Evolutionary conservation across 1,140 invertebrate species (phyloP).

Genomic region (Drosophila biarmipes): DNA sequence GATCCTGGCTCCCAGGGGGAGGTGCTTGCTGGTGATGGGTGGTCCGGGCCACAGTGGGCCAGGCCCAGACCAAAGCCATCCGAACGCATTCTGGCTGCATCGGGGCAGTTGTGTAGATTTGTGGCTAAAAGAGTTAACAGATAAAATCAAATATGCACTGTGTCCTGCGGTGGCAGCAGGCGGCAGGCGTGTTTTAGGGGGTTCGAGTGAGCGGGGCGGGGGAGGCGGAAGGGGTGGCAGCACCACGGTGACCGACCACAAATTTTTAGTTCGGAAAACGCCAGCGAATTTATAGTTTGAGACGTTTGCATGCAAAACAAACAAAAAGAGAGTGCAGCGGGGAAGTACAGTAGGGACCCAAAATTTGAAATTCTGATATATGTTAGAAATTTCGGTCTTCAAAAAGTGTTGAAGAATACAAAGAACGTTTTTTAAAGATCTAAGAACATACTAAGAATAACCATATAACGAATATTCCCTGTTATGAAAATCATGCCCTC

Average conservation of each 20-base stretch:
- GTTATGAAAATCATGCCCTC: too few species aligned
- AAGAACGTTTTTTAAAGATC: too few species aligned
- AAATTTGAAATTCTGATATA: too few species aligned
- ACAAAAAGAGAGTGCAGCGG: not conserved
- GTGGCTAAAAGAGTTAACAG: constrained; percentile 81
- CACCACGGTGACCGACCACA: constrained; percentile 39
- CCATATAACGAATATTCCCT: too few species aligned
- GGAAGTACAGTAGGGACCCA: not conserved
- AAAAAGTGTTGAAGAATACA: too few species aligned
- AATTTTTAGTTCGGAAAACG: constrained; percentile 70
- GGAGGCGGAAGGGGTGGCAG: not conserved
- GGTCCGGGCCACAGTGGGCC: not conserved
- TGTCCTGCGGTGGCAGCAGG: constrained; percentile 65
- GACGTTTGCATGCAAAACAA: constrained; percentile 68
- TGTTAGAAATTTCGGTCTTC: too few species aligned
- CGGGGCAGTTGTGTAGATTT: constrained; percentile 75
- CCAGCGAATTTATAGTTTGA: constrained; percentile 78
- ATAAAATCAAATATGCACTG: constrained; percentile 80
- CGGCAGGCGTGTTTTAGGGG: constrained; percentile 51
- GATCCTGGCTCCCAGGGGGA: constrained; percentile 5
- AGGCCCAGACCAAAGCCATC: constrained; percentile 46
- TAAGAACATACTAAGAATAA: too few species aligned
- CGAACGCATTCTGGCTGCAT: constrained; percentile 53
- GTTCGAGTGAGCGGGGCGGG: not conserved
- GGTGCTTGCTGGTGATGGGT: too few species aligned